Evolutionary conservation across 2,113 vertebrate species (phyloP).

Genomic region (Symphodus melops): DNA sequence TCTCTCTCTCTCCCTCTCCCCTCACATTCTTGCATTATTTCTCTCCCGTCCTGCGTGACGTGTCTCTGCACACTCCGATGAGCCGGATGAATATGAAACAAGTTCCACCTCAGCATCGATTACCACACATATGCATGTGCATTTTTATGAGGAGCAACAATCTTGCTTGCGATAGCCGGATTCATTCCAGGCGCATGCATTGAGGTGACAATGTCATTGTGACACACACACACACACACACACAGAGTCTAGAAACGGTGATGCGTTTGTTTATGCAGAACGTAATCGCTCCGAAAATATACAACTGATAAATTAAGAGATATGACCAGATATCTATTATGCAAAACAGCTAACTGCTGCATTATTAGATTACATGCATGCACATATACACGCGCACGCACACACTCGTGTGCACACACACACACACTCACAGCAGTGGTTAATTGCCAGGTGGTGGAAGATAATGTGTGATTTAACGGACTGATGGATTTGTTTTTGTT

Average conservation of each 20-base stretch:
- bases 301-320: conserved; percentile 72
- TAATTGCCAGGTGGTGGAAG: conserved; percentile 82
- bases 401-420: conserved; percentile 9
- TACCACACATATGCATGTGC: conserved; percentile 50
- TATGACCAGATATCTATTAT: conserved; percentile 67
- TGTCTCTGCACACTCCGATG: conserved; percentile 52
- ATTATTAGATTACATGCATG: conserved; percentile 67
- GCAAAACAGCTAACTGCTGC: conserved; percentile 64
- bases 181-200: conserved; percentile 27
- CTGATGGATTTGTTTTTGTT: conserved; percentile 82
- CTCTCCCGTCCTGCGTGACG: conserved; percentile 51
- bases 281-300: conserved; percentile 42
- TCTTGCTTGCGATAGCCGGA: conserved; percentile 43
- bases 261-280: conserved; percentile 30
- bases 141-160: conserved; percentile 21
- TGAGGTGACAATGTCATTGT: conserved; percentile 56
- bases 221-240: not conserved
- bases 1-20: conserved; percentile 23
- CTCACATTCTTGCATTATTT: conserved; percentile 57
- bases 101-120: conserved; percentile 51
- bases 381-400: conserved; percentile 19
- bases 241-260: conserved; percentile 1
- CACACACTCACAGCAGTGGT: conserved; percentile 62
- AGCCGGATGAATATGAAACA: conserved; percentile 68
- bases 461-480: conserved; percentile 84